Percentiles rank a stretch among this genome's conserved stretches.
Evolutionary conservation across 2,113 vertebrate species (phyloP).

Genomic region (Ameiurus melas): DNA sequence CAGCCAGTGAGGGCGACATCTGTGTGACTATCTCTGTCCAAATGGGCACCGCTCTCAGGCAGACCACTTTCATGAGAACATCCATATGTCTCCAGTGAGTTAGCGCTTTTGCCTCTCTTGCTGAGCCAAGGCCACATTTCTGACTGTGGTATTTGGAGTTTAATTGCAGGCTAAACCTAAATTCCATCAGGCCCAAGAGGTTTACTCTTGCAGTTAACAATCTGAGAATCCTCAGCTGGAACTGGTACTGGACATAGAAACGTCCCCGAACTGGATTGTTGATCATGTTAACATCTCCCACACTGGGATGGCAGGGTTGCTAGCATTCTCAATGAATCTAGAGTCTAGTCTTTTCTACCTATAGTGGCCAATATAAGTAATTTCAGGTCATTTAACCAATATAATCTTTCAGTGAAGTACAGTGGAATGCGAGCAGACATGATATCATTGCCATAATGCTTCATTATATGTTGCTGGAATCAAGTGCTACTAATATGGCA

Average conservation of each 20-base stretch:
- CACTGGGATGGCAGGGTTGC: not conserved
- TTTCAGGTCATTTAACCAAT: not conserved
- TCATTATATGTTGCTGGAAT: not conserved
- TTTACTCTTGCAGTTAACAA: not conserved
- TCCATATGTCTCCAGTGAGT: not conserved
- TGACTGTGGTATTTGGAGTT: not conserved
- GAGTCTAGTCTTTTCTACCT: not conserved
- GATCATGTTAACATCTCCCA: not conserved
- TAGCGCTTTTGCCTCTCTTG: not conserved
- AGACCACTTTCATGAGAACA: not conserved
- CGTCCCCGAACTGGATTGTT: not conserved
- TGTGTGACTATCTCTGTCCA: not conserved
- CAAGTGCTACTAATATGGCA: not conserved
- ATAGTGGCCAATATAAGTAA: not conserved
- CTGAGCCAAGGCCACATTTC: not conserved
- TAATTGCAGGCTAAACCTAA: not conserved
- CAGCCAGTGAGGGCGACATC: not conserved
- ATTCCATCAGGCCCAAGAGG: not conserved
- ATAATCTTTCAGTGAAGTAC: not conserved
- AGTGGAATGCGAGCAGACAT: not conserved
- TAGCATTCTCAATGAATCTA: not conserved
- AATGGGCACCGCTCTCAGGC: not conserved
- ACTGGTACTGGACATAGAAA: not conserved
- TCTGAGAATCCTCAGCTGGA: not conserved
- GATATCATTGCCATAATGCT: constrained; percentile 6